Conservation (phyloP, 2,888 invertebrate genomes). For the Luperina nickerlii region DNA sequence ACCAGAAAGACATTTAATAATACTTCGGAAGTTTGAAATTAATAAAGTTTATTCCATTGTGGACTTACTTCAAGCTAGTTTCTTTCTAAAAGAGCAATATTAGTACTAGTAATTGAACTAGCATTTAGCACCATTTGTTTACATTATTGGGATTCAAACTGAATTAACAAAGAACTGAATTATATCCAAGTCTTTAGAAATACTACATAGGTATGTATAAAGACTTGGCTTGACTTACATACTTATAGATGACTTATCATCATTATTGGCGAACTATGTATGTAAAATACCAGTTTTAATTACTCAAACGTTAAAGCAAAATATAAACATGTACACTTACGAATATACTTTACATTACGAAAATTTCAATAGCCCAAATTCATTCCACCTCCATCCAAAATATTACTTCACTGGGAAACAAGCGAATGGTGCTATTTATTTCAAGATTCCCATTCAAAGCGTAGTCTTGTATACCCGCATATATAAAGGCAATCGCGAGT, state of each 20-base stretch:
- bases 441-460: constrained; percentile 32
- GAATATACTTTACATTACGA: background rate
- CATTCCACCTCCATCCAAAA: constrained; percentile 11
- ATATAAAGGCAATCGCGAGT: constrained; percentile 32
- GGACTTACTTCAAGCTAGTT: background rate
- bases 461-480: background rate
- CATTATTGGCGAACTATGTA: background rate
- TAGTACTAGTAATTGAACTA: background rate
- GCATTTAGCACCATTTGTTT: background rate
- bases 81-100: too few species aligned
- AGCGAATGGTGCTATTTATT: constrained; percentile 44
- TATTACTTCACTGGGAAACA: constrained; percentile 31
- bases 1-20: background rate
- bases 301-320: background rate
- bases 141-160: background rate
- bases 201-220: background rate
- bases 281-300: background rate
- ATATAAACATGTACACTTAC: too few species aligned
- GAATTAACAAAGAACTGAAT: background rate
- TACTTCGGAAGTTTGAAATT: background rate
- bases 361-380: constrained; percentile 10
- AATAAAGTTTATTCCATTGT: background rate
- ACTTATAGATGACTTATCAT: background rate
- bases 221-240: too few species aligned
- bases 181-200: background rate